phyloP scores from a whole-genome alignment of 2,888 invertebrate genomes.

The Noctua pronuba region DNA sequence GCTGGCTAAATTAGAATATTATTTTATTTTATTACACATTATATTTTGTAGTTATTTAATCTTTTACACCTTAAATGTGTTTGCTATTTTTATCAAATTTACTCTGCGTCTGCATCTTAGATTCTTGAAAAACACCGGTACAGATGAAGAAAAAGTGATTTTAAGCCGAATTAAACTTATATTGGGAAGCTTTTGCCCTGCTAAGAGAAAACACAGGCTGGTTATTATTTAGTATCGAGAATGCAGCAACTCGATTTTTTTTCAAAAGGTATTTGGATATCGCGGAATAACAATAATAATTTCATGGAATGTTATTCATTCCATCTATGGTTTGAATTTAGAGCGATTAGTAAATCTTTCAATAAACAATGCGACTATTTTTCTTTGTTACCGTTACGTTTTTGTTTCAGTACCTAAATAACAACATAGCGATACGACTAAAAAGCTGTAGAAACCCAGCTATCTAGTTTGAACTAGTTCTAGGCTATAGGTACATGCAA shows the following conservation, averaged over 20 bases:
- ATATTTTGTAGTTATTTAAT: constrained; percentile 5
- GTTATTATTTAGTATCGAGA: not conserved
- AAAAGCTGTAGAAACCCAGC: not conserved
- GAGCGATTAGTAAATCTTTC: not conserved
- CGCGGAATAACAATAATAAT: too few species aligned
- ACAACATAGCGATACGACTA: not conserved
- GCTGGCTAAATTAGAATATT: constrained; percentile 72
- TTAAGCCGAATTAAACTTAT: not conserved
- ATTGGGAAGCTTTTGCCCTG: too few species aligned
- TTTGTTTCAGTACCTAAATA: too few species aligned
- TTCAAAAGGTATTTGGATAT: not conserved
- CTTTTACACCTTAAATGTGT: not conserved
- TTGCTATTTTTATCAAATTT: not conserved
- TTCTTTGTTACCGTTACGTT: not conserved
- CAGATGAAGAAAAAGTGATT: not conserved
- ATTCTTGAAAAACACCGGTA: not conserved
- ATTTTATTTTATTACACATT: constrained; percentile 21
- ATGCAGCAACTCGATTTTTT: not conserved
- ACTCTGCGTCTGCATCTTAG: not conserved
- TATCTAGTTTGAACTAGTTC: constrained; percentile 11
- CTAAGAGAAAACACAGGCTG: not conserved
- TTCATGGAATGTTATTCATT: not conserved
- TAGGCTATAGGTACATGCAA: constrained; percentile 18
- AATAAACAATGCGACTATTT: not conserved
- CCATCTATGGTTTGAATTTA: not conserved